phyloP scores from a whole-genome alignment of 2,113 vertebrate genomes.

The Gobiocypris rarus region DNA sequence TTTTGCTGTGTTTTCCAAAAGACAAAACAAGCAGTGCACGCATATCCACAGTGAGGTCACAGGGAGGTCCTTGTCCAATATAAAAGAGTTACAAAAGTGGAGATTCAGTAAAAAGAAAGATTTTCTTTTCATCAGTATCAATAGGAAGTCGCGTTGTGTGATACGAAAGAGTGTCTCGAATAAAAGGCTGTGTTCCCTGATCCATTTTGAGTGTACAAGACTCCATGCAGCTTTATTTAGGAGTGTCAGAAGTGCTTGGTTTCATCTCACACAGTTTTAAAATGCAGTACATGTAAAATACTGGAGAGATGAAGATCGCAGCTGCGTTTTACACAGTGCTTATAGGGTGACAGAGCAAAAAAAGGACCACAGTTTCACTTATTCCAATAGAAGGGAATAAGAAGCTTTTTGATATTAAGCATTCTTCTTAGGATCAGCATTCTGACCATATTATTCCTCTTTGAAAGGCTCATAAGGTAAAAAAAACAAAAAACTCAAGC shows the following conservation, averaged over 20 bases:
- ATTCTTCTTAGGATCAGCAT: slow-evolving; percentile 49
- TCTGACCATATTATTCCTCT: slow-evolving; percentile 9
- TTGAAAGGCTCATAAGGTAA: slow-evolving; percentile 3
- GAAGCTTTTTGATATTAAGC: slow-evolving; percentile 25
- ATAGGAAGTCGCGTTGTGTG: slow-evolving; percentile 34
- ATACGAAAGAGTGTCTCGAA: slow-evolving; percentile 52
- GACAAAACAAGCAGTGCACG: slow-evolving; percentile 44
- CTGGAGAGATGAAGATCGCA: slow-evolving; percentile 68
- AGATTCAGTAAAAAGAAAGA: slow-evolving; percentile 47
- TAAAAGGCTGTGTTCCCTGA: slow-evolving; percentile 69
- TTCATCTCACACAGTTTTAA: slow-evolving; percentile 60
- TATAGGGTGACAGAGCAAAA: slow-evolving; percentile 63
- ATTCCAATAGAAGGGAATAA: slow-evolving; percentile 32
- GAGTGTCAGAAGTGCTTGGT: slow-evolving; percentile 68
- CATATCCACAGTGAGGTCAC: slow-evolving; percentile 49
- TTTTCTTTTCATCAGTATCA: slow-evolving; percentile 11
- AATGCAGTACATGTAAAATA: slow-evolving; percentile 67
- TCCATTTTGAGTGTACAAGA: slow-evolving; percentile 60
- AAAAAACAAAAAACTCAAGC: background rate
- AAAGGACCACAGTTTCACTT: slow-evolving; percentile 36
- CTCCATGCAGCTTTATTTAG: slow-evolving; percentile 75
- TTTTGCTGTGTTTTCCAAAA: slow-evolving; percentile 42
- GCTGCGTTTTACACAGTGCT: slow-evolving; percentile 56
- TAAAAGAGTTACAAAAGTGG: slow-evolving; percentile 56
- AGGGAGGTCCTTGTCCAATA: slow-evolving; percentile 37